phyloP scores from a whole-genome alignment of 2,888 invertebrate genomes.

The Ophioninae sp. region DNA sequence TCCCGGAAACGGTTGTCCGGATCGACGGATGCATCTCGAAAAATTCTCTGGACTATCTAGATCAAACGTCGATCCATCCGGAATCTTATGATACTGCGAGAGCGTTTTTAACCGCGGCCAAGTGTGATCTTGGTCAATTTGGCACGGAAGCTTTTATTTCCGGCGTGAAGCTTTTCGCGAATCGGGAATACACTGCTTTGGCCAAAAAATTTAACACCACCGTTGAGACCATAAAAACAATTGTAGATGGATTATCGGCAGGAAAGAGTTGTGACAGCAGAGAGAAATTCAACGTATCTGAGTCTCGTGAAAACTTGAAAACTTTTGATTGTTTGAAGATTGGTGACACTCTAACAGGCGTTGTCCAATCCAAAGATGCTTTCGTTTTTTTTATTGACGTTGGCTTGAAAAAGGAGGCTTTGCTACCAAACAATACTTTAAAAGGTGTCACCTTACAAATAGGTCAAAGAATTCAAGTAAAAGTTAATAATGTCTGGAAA shows the following conservation, averaged over 20 bases:
- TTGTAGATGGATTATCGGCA: conserved; percentile 88
- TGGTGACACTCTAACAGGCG: conserved; percentile 87
- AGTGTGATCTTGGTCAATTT: conserved; percentile 74
- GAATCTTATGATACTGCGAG: conserved; percentile 91
- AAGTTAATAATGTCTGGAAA: conserved; percentile 84
- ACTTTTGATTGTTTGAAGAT: conserved; percentile 85
- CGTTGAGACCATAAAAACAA: conserved; percentile 85
- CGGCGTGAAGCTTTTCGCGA: conserved; percentile 50
- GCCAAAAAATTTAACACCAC: conserved; percentile 84
- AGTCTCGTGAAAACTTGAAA: conserved; percentile 89
- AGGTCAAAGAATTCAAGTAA: conserved; percentile 88
- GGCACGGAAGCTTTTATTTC: conserved; percentile 41
- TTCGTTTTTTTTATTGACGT: conserved; percentile 96
- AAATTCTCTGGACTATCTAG: conserved; percentile 80
- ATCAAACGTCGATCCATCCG: conserved; percentile 95
- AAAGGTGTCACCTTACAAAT: conserved; percentile 83
- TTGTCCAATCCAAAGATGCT: conserved; percentile 91
- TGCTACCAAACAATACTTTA: conserved; percentile 86
- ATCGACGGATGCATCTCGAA: not conserved
- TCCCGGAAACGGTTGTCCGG: conserved; percentile 79
- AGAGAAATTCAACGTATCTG: conserved; percentile 84
- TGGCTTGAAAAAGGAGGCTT: conserved; percentile 87
- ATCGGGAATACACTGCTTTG: conserved; percentile 72
- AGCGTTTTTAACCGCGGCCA: conserved; percentile 81
- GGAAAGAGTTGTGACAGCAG: conserved; percentile 89